Base-by-base conservation (phyloP, 2,113 vertebrate species). In the Ariopsis seemanni region DNA sequence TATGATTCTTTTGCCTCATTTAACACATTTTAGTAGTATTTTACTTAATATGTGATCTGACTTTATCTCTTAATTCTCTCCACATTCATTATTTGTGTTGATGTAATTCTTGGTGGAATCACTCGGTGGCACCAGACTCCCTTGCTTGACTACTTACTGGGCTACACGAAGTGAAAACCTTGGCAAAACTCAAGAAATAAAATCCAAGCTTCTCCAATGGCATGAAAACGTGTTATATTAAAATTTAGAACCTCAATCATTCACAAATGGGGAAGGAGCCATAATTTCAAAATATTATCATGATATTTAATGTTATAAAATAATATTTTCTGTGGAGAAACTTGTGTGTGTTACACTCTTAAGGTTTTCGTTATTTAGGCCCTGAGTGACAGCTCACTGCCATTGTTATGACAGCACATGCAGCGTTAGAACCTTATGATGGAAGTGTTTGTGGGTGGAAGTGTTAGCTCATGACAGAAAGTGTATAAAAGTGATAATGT, bases 351-450 rank as follows among this genome's bases (percentile, higher is more conserved):
- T 22, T 52, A 50, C 48, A 67, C 25, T n/a, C 17, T 52, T 5
- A 65, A 50, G 7, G 34, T 69, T 48, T 87, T 82, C 55, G 72
- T 87, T 63, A 74, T 82, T 82, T 42, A 52, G 22, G 48, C 55
- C 79, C 55, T 62, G 78, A 74, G 79, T 82, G 79, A 74, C 86
- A 60, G 67, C 55, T 62, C 17, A 72, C 78, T 82, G 79, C 34
- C 25, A 87, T 74, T 87, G 86, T 72, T 82, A 25, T 87, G 67
- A 87, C 55, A 74, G 67, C 30, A 82, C 79, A 82, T 82, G 52
- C 65, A 65, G 62, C 53, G 15, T 52, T 42, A 34, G 62, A 80
- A 78, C 48, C 22, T 71, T 80, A 6, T 86, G 82, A 84, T 71
- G 15, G 63, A 84, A 52, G 82, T 69, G 84, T 34, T 42, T 42